phyloP scores from a whole-genome alignment of 1,140 invertebrate species.

The Amphibalanus amphitrite region DNA sequence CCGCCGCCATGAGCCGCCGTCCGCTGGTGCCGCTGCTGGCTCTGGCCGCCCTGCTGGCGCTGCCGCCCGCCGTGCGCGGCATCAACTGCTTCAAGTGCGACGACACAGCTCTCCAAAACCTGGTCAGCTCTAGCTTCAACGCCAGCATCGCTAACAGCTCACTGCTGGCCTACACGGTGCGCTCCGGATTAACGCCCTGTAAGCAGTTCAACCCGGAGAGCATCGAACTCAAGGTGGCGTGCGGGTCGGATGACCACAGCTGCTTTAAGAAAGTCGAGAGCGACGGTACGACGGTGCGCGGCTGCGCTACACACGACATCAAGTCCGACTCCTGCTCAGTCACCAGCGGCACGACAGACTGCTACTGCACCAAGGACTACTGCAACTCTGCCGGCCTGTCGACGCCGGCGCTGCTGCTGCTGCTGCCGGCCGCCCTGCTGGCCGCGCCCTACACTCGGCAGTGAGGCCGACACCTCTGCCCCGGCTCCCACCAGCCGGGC shows the following conservation, averaged over 20 bases:
- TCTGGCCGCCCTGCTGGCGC: not conserved
- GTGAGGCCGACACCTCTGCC: too few relatives aligned
- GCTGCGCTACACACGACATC: not conserved
- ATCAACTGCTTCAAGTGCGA: not conserved
- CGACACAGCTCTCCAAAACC: not conserved
- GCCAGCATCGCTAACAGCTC: too few relatives aligned
- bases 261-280: too few relatives aligned
- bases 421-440: slow-evolving; percentile 1
- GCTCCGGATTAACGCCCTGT: not conserved
- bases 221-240: not conserved
- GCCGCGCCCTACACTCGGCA: not conserved
- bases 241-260: too few relatives aligned
- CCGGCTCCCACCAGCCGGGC: too few relatives aligned
- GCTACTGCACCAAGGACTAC: not conserved
- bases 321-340: too few relatives aligned
- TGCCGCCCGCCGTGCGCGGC: too few relatives aligned
- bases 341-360: too few relatives aligned
- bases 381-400: not conserved
- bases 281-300: too few relatives aligned
- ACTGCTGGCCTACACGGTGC: not conserved
- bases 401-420: slow-evolving; percentile 1
- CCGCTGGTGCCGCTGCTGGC: not conserved
- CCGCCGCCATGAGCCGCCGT: not conserved
- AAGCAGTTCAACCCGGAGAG: not conserved
- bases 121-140: too few relatives aligned